Base-by-base conservation (phyloP, 2,888 invertebrate genomes). In the Drosophila limbata region DNA sequence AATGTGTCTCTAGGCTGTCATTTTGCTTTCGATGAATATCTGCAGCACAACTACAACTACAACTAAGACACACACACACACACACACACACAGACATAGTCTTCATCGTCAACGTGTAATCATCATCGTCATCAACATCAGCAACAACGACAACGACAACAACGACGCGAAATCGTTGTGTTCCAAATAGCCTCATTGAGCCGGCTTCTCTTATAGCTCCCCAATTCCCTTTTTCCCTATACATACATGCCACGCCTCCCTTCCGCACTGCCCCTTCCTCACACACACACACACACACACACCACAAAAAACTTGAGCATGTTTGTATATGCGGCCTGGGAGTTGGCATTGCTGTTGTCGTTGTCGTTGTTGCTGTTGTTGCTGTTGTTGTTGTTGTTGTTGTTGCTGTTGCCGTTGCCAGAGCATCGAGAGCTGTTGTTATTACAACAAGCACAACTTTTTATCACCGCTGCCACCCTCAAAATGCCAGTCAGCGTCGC, bases 1-100 rank as follows among this genome's bases (percentile, higher is more conserved):
- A 91, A 91, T 92, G 91, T 92, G 91, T 91, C 92, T 92, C 91
- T 91, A 84, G 91, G 92, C 91, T 92, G 91, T 92, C 91, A 91
- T 91, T 91, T 91, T 88, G 90, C 91, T 92, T 89, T 91, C 90
- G 91, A 91, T 90, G 90, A 86, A 85, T 89, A 91, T 91, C 90
- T 89, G 75, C 64, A 72, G 68, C 59, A 61, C 56, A 56, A 57
- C 71, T 52, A 62, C 59, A 35, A 56, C 50, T 45, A 35, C 50
- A 42, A 42, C 37, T 19, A 21, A 56, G 39, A 71, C 48, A 57
- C 68, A 50, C 56, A 31, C 44, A 28, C 33, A 19, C 48, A 40
- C 40, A 51, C 50, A 61, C 37, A 48, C 56, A 60, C 25, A 57
- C 47, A 69, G 40, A 80, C 79, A 55, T 60, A 71, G 82, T 80